These are phyloP conservation scores for Halcyon senegalensis DNA, from an alignment of 2,113 vertebrate genomes.

Conservation along the genomic window DNA sequence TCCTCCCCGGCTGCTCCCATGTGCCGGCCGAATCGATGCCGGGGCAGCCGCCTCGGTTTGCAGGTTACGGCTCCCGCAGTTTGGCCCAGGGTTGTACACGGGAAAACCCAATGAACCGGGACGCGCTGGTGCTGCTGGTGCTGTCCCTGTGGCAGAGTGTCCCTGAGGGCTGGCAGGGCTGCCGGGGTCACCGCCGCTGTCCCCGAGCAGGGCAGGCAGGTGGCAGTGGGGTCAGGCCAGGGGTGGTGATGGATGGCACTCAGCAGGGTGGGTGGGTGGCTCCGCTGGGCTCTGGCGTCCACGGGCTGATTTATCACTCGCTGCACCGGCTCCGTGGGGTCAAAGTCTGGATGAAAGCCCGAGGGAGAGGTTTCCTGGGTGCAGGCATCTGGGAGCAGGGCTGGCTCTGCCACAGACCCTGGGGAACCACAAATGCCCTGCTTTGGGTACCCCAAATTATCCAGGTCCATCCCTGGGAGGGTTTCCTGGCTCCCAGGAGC, in stretches of 20 bases:
- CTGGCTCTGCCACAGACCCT: not conserved
- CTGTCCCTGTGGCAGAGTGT: not conserved
- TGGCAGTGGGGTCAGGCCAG: not conserved
- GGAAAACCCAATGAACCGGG: not conserved
- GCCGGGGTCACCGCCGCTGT: not conserved
- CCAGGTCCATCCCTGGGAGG: fast-evolving
- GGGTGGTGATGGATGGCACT: not conserved
- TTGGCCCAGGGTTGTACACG: fast-evolving
- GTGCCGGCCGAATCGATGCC: not conserved
- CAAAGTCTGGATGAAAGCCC: not conserved
- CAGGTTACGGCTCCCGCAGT: fast-evolving
- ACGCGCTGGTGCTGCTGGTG: not conserved
- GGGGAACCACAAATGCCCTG: fast-evolving
- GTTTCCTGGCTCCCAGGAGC: not conserved
- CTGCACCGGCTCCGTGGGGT: not conserved
- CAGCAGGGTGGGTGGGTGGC: not conserved
- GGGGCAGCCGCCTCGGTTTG: fast-evolving
- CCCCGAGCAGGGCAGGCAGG: not conserved
- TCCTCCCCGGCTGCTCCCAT: not conserved
- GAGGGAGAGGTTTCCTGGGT: not conserved
- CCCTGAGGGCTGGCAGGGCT: not conserved
- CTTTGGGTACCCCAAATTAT: not conserved
- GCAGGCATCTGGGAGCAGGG: fast-evolving
- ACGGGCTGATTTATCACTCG: not conserved
- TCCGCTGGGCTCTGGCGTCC: not conserved